These are phyloP conservation scores for Leptinotarsa lineolata DNA, from an alignment of 1,140 invertebrate genomes.

Conservation along the genomic window DNA sequence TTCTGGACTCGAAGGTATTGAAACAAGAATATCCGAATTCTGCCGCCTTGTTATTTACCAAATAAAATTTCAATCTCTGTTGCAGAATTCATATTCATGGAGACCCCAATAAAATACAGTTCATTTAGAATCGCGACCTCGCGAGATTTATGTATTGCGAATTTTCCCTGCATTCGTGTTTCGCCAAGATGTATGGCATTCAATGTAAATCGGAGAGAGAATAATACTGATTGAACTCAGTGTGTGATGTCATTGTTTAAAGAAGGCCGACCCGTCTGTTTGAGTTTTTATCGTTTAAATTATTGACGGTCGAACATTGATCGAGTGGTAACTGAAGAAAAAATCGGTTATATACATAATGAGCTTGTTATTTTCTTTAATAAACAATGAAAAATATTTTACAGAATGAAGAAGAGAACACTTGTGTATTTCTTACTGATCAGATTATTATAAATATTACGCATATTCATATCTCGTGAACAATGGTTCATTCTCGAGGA, in stretches of 20 bases:
- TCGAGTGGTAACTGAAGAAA: neutral
- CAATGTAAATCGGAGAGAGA: slow-evolving; percentile 50
- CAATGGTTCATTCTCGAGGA: too few relatives aligned
- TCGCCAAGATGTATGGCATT: slow-evolving; percentile 49
- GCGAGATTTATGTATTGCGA: slow-evolving; percentile 49
- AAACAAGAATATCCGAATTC: neutral
- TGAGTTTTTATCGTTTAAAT: slow-evolving; percentile 23
- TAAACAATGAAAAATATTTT: too few relatives aligned
- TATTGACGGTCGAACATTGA: slow-evolving; percentile 13
- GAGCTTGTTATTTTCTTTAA: neutral
- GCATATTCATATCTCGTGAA: too few relatives aligned
- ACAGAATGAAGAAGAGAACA: neutral
- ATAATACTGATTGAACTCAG: slow-evolving; percentile 45
- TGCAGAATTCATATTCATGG: slow-evolving; percentile 10
- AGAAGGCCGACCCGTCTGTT: neutral
- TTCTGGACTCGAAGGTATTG: slow-evolving; percentile 1
- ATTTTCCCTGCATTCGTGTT: slow-evolving; percentile 48
- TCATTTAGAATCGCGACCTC: slow-evolving; percentile 39
- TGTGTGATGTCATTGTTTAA: slow-evolving; percentile 29
- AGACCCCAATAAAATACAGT: slow-evolving; percentile 23
- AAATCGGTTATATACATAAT: neutral
- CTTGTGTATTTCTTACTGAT: neutral
- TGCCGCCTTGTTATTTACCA: neutral
- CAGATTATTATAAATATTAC: too few relatives aligned
- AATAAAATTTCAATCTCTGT: slow-evolving; percentile 4